A percentile compares a stretch with the other conserved stretches of the same genome.
Conservation (phyloP, 2,797 vertebrate genomes). For the Artibeus jamaicensis region DNA sequence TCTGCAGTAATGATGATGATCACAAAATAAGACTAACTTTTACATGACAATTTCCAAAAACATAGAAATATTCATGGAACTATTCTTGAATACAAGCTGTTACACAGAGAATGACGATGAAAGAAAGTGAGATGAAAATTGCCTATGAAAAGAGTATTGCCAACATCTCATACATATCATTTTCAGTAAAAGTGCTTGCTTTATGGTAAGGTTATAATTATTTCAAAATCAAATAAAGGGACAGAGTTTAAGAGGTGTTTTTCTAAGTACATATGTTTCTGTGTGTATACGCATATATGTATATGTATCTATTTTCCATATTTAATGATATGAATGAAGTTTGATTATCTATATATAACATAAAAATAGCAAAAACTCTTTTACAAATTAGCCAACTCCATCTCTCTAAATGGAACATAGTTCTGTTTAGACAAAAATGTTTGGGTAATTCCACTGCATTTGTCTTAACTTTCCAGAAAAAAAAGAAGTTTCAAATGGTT, state of each 20-base stretch:
- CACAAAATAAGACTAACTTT: not conserved
- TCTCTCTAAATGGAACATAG: not conserved
- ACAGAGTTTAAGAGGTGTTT: not conserved
- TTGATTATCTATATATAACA: not conserved
- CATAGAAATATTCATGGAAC: not conserved
- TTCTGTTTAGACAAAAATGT: not conserved
- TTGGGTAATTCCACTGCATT: not conserved
- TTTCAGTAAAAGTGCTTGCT: not conserved
- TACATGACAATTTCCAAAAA: not conserved
- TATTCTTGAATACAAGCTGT: not conserved
- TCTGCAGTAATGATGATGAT: not conserved
- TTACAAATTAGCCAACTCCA: not conserved
- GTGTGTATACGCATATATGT: not conserved
- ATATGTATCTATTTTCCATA: not conserved
- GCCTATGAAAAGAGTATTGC: not conserved
- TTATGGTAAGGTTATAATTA: not conserved
- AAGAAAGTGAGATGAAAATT: not conserved
- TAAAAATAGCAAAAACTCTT: not conserved
- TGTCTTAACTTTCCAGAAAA: constrained; percentile 22
- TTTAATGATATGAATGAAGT: not conserved
- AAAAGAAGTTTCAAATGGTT: not conserved
- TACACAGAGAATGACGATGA: not conserved
- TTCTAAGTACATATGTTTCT: not conserved
- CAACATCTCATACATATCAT: not conserved
- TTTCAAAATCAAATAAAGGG: not conserved